Percentiles rank a stretch among this genome's conserved stretches.
Evolutionary conservation across 1,140 invertebrate species (phyloP).

Genomic region (Trichonephila clavipes): DNA sequence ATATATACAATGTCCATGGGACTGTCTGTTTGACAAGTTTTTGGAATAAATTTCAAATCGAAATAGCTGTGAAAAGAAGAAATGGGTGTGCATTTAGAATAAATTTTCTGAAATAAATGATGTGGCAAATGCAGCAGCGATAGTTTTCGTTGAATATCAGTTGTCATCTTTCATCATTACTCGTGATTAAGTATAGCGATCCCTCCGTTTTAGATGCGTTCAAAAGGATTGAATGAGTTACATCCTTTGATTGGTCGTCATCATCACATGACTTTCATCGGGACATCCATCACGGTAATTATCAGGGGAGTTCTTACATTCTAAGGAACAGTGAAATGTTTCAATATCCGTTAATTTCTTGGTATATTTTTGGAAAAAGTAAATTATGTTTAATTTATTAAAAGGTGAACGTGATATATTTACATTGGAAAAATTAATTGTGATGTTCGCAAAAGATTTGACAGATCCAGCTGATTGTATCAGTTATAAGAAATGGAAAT

Average conservation of each 20-base stretch:
- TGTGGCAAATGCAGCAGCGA: background rate
- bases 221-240: background rate
- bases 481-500: too few relatives aligned
- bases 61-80: too few relatives aligned
- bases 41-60: too few relatives aligned
- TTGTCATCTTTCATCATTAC: constrained; percentile 31
- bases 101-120: background rate
- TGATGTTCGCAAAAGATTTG: too few relatives aligned
- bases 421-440: too few relatives aligned
- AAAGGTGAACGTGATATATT: background rate
- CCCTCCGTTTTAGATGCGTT: background rate
- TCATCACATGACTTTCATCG: background rate
- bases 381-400: too few relatives aligned
- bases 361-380: too few relatives aligned
- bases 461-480: too few relatives aligned
- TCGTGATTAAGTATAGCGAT: constrained; percentile 33
- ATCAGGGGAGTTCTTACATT: background rate
- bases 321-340: background rate
- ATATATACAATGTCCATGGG: too few relatives aligned
- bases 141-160: background rate
- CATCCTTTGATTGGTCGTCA: constrained; percentile 8
- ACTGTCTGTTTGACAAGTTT: too few relatives aligned
- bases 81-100: background rate
- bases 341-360: too few relatives aligned
- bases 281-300: background rate